Base-by-base conservation (phyloP, 1,140 invertebrate species). In the Trinorchestia longiramus region DNA sequence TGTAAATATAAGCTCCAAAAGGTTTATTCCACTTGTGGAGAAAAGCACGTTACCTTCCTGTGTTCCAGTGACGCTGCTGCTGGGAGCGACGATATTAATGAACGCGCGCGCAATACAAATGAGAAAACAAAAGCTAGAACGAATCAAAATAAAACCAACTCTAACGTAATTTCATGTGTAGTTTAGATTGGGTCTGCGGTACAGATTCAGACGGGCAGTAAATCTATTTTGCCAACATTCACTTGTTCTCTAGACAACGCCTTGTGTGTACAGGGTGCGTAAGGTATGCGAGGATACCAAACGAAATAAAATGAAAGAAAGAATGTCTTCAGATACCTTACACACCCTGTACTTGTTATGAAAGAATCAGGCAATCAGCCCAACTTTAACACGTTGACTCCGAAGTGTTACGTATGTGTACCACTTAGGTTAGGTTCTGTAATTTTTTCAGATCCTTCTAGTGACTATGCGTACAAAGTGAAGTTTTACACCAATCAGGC, bases 361-460 rank as follows among this genome's bases (percentile, higher is more conserved):
- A 94, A 94, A 47, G 92, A 94, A 6, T 94, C 92, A 0, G 92
- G 92, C 23, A 47, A 44, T 47, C 43, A 94, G 43, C 43, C 92
- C 17, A 44, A 94, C 36, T 94, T 94, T 47, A n/a, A n/a, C n/a
- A n/a, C n/a, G n/a, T n/a, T n/a, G n/a, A n/a, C n/a, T n/a, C n/a
- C n/a, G n/a, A n/a, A n/a, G n/a, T n/a, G n/a, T n/a, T n/a, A n/a
- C n/a, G n/a, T n/a, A n/a, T n/a, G n/a, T n/a, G n/a, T n/a, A n/a
- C n/a, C n/a, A n/a, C n/a, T n/a, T n/a, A n/a, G n/a, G n/a, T n/a
- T n/a, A n/a, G n/a, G n/a, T n/a, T n/a, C n/a, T n/a, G n/a, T n/a
- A n/a, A n/a, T n/a, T n/a, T n/a, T n/a, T n/a, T n/a, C n/a, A n/a
- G n/a, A n/a, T n/a, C n/a, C n/a, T n/a, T n/a, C n/a, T n/a, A n/a